Conservation (phyloP, 2,113 vertebrate genomes). For the Antennarius striatus region DNA sequence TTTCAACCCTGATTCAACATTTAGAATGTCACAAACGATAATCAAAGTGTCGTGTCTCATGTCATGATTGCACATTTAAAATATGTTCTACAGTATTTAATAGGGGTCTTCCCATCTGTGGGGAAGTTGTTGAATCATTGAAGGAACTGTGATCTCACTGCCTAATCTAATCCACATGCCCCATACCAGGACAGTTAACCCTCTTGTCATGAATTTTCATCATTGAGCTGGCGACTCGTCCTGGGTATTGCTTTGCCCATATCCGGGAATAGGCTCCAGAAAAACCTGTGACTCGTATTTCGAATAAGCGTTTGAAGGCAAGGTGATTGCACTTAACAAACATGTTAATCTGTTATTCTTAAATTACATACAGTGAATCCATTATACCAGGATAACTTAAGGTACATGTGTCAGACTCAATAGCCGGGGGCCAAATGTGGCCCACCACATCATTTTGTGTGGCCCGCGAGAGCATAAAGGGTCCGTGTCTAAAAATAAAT, state of each 20-base stretch:
- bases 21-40: no score
- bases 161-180: constrained; percentile 31
- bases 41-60: no score
- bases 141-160: constrained; percentile 54
- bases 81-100: constrained; percentile 7
- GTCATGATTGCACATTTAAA: not conserved
- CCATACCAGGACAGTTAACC: constrained; percentile 42
- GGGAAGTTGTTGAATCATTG: constrained; percentile 42
- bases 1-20: no score
- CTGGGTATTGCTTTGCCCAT: no score
- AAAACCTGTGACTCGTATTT: no score
- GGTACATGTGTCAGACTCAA: no score
- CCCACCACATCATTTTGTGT: no score
- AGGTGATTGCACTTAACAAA: constrained; percentile 4
- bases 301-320: no score
- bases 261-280: no score
- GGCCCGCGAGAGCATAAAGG: no score
- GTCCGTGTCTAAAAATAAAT: no score
- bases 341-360: constrained; percentile 1
- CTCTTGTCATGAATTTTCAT: constrained; percentile 47
- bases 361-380: not conserved
- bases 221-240: constrained; percentile 33
- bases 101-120: constrained; percentile 62
- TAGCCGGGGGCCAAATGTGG: no score
- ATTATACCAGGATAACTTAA: not conserved